These are phyloP conservation scores for Himalopsyche kuldschensis DNA, from an alignment of 2,888 invertebrate species.

Conservation along the genomic window DNA sequence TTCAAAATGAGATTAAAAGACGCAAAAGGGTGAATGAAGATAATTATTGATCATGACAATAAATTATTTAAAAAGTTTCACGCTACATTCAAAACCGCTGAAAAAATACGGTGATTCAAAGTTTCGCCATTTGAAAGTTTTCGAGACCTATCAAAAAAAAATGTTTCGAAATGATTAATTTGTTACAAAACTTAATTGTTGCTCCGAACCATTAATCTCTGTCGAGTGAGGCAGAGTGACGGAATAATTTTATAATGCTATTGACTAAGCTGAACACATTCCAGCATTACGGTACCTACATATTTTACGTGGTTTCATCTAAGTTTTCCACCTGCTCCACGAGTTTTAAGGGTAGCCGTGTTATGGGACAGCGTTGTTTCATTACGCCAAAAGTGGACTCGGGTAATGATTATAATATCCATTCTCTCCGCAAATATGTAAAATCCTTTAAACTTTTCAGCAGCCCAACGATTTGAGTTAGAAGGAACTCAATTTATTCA, in stretches of 20 bases:
- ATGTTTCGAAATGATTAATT: background rate
- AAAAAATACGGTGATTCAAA: background rate
- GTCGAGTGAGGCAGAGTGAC: background rate
- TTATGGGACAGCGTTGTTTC: background rate
- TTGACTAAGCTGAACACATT: constrained; percentile 1
- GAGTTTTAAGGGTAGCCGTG: background rate
- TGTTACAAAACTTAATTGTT: background rate
- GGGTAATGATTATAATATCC: background rate
- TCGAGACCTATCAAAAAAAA: background rate
- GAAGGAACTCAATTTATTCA: background rate
- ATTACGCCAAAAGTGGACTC: background rate
- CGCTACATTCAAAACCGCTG: too few species aligned
- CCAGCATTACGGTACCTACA: background rate
- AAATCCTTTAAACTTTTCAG: background rate
- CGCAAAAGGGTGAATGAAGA: background rate
- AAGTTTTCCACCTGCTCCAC: constrained; percentile 13
- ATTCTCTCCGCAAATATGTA: background rate
- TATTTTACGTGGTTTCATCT: constrained; percentile 12
- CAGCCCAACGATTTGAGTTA: background rate
- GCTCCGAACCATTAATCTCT: background rate
- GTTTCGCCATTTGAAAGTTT: background rate
- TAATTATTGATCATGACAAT: background rate
- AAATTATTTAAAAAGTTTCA: background rate
- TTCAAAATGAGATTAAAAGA: too few species aligned
- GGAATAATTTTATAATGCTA: constrained; percentile 11